phyloP scores from a whole-genome alignment of 1,140 invertebrate genomes.

The Ladona fulva region DNA sequence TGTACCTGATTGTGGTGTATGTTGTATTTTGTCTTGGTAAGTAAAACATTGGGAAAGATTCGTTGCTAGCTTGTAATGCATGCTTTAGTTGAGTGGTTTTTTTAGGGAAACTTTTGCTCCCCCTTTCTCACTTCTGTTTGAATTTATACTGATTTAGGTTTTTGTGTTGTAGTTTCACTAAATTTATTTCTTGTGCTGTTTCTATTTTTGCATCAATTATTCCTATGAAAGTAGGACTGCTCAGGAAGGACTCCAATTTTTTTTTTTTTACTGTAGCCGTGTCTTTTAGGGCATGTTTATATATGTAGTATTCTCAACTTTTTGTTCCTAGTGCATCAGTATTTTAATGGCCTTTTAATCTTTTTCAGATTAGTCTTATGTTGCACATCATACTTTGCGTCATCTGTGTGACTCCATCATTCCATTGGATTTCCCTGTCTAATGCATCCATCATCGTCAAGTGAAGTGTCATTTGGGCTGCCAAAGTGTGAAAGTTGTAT shows the following conservation, averaged over 20 bases:
- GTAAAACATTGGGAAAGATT: conserved; percentile 16
- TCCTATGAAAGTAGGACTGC: conserved; percentile 8
- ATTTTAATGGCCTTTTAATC: conserved; percentile 11
- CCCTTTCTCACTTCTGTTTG: conserved; percentile 13
- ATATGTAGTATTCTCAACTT: conserved; percentile 10
- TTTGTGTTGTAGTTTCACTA: background rate
- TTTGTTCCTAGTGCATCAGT: conserved; percentile 17
- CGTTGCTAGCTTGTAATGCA: background rate
- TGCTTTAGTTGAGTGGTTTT: conserved; percentile 15
- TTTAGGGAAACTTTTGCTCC: conserved; percentile 13
- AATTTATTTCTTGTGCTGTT: background rate
- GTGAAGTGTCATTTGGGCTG: conserved; percentile 11
- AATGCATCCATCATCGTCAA: background rate
- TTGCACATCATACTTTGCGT: conserved; percentile 13
- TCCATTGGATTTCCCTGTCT: conserved; percentile 12
- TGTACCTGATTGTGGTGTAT: conserved; percentile 22
- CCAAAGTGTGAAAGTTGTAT: background rate
- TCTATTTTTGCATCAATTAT: conserved; percentile 8
- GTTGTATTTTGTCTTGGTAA: conserved; percentile 24
- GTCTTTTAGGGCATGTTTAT: conserved; percentile 15
- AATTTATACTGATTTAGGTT: conserved; percentile 19
- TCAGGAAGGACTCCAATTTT: background rate
- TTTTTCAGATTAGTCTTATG: conserved; percentile 16
- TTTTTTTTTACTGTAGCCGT: conserved; percentile 19
- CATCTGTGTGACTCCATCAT: conserved; percentile 15